Evolutionary conservation across 2,797 vertebrate genomes (phyloP).

Genomic region (Schizothorax lantsangensis): DNA sequence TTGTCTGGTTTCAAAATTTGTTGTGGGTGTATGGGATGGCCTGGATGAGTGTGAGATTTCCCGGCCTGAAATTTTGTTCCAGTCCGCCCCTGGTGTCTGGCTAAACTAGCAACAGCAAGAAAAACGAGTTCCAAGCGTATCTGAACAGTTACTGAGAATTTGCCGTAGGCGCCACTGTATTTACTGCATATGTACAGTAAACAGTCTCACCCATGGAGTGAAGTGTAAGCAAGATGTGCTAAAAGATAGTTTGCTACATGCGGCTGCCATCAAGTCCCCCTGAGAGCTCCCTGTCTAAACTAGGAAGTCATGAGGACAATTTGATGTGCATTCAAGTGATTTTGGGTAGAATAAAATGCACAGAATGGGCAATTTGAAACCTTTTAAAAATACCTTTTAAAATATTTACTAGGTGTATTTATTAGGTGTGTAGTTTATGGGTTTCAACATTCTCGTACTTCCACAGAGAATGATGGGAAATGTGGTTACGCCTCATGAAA

Average conservation of each 20-base stretch:
- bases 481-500: neutral
- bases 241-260: neutral
- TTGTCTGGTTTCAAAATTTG: too few species aligned
- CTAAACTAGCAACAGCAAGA: neutral
- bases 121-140: slow-evolving; percentile 3
- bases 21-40: too few species aligned
- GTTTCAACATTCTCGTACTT: neutral
- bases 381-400: neutral
- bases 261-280: neutral
- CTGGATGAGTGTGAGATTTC: too few species aligned
- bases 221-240: too few species aligned
- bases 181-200: neutral
- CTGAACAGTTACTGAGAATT: neutral
- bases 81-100: too few species aligned
- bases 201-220: neutral
- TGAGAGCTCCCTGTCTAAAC: neutral
- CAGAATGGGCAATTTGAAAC: neutral
- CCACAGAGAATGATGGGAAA: neutral
- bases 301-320: neutral
- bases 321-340: neutral
- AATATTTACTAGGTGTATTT: too few species aligned
- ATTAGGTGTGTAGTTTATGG: neutral
- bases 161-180: neutral
- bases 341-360: neutral
- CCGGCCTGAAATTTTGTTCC: too few species aligned